Conservation (phyloP, 2,888 invertebrate genomes). For the Entomobrya proxima region DNA sequence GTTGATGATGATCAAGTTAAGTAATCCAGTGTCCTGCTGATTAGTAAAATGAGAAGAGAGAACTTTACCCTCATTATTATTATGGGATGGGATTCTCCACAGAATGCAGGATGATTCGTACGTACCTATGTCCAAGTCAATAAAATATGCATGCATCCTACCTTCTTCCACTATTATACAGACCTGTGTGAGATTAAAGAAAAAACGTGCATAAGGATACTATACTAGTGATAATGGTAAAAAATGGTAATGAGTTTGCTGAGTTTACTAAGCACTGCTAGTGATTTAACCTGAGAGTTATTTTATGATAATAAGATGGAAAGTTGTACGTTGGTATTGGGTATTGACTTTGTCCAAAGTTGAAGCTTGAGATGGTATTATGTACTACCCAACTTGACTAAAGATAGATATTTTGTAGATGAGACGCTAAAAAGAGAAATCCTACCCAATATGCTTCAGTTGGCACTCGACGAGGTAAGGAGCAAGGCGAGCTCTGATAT, state of each 20-base stretch:
- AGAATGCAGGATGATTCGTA: background rate
- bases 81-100: constrained; percentile 8
- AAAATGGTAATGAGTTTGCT: constrained; percentile 37
- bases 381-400: no score
- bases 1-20: background rate
- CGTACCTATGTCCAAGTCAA: background rate
- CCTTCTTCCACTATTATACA: no score
- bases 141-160: no score
- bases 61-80: background rate
- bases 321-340: background rate
- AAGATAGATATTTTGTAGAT: no score
- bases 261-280: background rate
- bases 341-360: constrained; percentile 1
- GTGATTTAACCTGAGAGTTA: constrained; percentile 6
- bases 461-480: no score
- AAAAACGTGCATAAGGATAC: no score
- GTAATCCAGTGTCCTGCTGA: constrained; percentile 18
- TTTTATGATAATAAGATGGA: constrained; percentile 13
- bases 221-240: background rate
- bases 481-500: no score
- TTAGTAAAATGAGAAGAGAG: constrained; percentile 18
- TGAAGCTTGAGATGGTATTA: no score
- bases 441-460: no score
- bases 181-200: no score
- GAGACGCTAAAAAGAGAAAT: no score